phyloP scores from a whole-genome alignment of 1,140 invertebrate species.

The Tachypleus tridentatus region DNA sequence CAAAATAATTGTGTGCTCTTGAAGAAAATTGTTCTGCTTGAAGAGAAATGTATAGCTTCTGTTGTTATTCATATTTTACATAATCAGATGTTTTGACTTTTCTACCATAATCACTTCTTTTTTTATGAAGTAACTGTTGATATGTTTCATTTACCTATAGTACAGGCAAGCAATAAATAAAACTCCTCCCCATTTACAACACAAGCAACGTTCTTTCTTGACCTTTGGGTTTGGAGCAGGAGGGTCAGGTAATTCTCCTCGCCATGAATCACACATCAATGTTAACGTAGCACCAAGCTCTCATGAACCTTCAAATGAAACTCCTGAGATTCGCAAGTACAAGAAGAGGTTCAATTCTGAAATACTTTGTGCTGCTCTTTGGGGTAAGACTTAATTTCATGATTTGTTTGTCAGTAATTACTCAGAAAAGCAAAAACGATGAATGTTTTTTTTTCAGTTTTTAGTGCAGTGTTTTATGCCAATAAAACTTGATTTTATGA shows the following conservation, averaged over 20 bases:
- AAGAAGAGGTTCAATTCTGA: slow-evolving; percentile 82
- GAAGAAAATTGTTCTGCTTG: no score
- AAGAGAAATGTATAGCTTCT: no score
- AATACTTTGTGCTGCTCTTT: slow-evolving; percentile 94
- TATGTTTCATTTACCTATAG: slow-evolving; percentile 35
- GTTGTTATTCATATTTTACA: no score
- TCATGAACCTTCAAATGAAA: slow-evolving; percentile 77
- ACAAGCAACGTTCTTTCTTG: slow-evolving; percentile 93
- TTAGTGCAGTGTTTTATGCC: no score
- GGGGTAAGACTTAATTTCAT: slow-evolving; percentile 43
- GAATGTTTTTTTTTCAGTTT: no score
- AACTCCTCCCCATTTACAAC: slow-evolving; percentile 57
- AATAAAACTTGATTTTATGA: no score
- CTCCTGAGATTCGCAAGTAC: slow-evolving; percentile 96
- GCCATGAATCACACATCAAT: slow-evolving; percentile 88
- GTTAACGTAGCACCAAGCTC: slow-evolving; percentile 93
- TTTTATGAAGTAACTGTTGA: neutral
- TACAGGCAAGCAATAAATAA: slow-evolving; percentile 59
- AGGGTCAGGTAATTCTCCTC: slow-evolving; percentile 35
- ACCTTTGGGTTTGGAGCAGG: slow-evolving; percentile 88
- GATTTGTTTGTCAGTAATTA: no score
- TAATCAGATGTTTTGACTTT: no score
- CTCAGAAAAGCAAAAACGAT: no score
- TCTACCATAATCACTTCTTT: no score
- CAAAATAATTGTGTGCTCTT: no score